A percentile compares a stretch with the other conserved stretches of the same genome.
phyloP scores from a whole-genome alignment of 2,113 vertebrate species.

The Panurus biarmicus region DNA sequence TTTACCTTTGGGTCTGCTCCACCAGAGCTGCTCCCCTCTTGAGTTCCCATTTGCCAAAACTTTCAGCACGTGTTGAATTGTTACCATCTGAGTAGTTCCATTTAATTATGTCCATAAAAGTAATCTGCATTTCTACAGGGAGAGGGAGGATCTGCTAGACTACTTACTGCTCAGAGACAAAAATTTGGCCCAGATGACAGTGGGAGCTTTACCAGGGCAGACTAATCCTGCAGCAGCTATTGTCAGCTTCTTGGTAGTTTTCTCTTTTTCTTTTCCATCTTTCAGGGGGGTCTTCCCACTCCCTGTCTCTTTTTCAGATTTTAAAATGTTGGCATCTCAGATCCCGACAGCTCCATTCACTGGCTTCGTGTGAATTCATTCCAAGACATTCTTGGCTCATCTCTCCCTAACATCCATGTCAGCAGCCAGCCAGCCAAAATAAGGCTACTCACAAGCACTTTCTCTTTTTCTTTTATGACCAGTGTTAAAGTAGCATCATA shows the following conservation, averaged over 20 bases:
- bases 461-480: background rate
- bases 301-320: background rate
- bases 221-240: background rate
- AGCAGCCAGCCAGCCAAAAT: slow-evolving; percentile 26
- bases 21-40: background rate
- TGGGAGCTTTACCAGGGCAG: background rate
- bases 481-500: background rate
- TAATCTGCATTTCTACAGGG: background rate
- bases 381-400: slow-evolving; percentile 55
- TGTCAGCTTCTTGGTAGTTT: background rate
- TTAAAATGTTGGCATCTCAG: background rate
- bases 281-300: background rate
- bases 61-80: background rate
- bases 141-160: background rate
- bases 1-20: background rate
- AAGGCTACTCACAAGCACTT: background rate
- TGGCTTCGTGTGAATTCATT: background rate
- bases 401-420: slow-evolving; percentile 26
- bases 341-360: slow-evolving; percentile 8
- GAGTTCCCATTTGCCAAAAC: background rate
- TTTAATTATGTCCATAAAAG: background rate
- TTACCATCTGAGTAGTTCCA: background rate
- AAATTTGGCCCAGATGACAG: background rate
- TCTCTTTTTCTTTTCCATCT: background rate
- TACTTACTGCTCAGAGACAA: background rate